These are phyloP conservation scores for Gonocerus acuteangulatus DNA, from an alignment of 2,888 invertebrate genomes.

Conservation along the genomic window DNA sequence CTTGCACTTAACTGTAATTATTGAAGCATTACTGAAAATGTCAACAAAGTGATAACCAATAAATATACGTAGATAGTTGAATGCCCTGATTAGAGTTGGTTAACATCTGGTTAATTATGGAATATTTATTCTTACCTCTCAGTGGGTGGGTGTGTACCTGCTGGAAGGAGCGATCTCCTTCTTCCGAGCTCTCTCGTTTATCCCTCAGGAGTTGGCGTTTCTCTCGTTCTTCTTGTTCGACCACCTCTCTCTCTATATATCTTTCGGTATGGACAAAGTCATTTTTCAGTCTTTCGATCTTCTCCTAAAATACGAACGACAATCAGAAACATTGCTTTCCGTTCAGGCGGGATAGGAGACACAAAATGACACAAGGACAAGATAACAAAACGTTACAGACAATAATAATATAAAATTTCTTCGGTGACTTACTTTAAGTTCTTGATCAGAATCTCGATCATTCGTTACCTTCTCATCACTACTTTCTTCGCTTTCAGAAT, in stretches of 20 bases:
- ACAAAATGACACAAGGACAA: neutral
- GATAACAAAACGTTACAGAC: neutral
- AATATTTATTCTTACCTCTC: conserved; percentile 1
- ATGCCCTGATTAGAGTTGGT: too few species aligned
- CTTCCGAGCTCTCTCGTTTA: conserved; percentile 17
- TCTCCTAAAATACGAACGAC: conserved; percentile 32
- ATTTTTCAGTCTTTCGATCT: conserved; percentile 36
- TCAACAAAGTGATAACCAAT: too few species aligned
- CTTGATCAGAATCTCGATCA: conserved; percentile 36
- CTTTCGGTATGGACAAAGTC: conserved; percentile 37
- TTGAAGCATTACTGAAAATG: too few species aligned
- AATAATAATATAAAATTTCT: neutral
- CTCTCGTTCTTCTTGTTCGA: conserved; percentile 37
- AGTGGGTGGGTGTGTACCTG: conserved; percentile 18
- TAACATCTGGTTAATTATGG: neutral
- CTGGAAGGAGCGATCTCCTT: conserved; percentile 7
- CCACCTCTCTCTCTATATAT: conserved; percentile 35
- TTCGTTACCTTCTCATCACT: conserved; percentile 46
- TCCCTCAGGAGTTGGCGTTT: conserved; percentile 29
- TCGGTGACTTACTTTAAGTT: conserved; percentile 32
- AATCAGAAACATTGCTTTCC: neutral
- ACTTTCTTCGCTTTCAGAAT: conserved; percentile 49
- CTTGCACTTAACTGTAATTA: too few species aligned
- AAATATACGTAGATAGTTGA: too few species aligned
- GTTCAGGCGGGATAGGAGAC: neutral